A percentile compares a stretch with the other conserved stretches of the same genome.
phyloP scores from a whole-genome alignment of 2,797 vertebrate species.

The Anableps anableps region DNA sequence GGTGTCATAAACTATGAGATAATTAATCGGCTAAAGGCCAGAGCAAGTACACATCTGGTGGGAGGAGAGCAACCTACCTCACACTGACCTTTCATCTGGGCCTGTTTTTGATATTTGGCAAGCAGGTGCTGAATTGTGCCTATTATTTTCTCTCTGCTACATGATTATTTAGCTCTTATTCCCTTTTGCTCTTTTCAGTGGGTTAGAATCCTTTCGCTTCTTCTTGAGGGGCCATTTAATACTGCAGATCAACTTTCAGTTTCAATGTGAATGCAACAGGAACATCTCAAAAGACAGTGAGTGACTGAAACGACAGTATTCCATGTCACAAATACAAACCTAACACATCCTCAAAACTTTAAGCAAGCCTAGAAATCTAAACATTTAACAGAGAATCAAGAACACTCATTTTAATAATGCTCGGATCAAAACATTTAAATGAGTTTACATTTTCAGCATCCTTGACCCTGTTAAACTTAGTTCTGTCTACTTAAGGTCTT shows the following conservation, averaged over 20 bases:
- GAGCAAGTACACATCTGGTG: slow-evolving; percentile 63
- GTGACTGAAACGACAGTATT: slow-evolving; percentile 22
- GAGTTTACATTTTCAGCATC: not conserved
- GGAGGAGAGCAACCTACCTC: slow-evolving; percentile 52
- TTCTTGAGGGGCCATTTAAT: slow-evolving; percentile 9
- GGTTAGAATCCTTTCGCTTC: slow-evolving; percentile 4
- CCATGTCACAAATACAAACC: slow-evolving; percentile 4
- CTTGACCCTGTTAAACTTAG: slow-evolving; percentile 7
- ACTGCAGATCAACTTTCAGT: slow-evolving; percentile 2
- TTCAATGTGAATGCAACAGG: not conserved
- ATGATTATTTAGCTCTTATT: slow-evolving; percentile 26
- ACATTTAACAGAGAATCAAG: not conserved
- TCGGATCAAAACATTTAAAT: not conserved
- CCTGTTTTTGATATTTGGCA: slow-evolving; percentile 52
- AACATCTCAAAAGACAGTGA: slow-evolving; percentile 4
- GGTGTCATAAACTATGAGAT: slow-evolving; percentile 64
- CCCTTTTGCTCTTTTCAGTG: slow-evolving; percentile 17
- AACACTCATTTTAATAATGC: slow-evolving; percentile 3
- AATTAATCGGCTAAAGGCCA: slow-evolving; percentile 67
- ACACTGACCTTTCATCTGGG: slow-evolving; percentile 53
- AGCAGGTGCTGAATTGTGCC: slow-evolving; percentile 51
- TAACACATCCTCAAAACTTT: not conserved
- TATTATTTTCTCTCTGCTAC: slow-evolving; percentile 48
- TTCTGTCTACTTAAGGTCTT: slow-evolving; percentile 31
- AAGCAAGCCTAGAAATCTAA: not conserved